phyloP scores from a whole-genome alignment of 2,888 invertebrate genomes.

The Phaedon cochleariae region DNA sequence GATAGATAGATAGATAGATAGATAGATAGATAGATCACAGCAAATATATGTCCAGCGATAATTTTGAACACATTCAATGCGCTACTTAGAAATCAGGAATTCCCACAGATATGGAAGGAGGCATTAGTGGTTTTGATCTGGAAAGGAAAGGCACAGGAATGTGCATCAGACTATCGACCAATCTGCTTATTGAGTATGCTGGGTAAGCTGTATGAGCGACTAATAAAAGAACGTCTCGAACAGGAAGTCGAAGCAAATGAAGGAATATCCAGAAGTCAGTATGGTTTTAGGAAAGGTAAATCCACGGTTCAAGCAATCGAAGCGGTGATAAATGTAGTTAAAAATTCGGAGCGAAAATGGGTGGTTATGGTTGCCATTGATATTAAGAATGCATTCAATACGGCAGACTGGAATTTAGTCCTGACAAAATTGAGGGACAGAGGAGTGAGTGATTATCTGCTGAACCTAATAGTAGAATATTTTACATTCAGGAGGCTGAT shows the following conservation, averaged over 20 bases:
- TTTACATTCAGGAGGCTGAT: no score
- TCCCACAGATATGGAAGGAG: no score
- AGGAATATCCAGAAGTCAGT: neutral
- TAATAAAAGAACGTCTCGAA: neutral
- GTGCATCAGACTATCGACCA: neutral
- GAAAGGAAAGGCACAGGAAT: slow-evolving; percentile 7
- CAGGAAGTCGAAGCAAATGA: neutral
- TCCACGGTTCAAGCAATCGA: slow-evolving; percentile 25
- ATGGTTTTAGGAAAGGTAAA: slow-evolving; percentile 19
- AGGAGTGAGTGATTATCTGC: no score
- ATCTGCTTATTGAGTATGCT: neutral
- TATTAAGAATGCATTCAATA: slow-evolving; percentile 18
- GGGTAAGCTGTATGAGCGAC: neutral
- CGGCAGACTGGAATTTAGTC: neutral
- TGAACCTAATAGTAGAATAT: no score
- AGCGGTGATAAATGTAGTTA: neutral
- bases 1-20: no score
- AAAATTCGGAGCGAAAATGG: neutral
- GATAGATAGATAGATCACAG: no score
- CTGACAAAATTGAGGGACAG: no score
- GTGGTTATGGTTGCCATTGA: slow-evolving; percentile 1
- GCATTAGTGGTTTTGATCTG: neutral
- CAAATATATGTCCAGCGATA: no score
- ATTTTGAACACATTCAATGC: no score
- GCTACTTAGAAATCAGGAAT: no score